Evolutionary conservation across 1,140 invertebrate species (phyloP).

Genomic region (Achatina immaculata): DNA sequence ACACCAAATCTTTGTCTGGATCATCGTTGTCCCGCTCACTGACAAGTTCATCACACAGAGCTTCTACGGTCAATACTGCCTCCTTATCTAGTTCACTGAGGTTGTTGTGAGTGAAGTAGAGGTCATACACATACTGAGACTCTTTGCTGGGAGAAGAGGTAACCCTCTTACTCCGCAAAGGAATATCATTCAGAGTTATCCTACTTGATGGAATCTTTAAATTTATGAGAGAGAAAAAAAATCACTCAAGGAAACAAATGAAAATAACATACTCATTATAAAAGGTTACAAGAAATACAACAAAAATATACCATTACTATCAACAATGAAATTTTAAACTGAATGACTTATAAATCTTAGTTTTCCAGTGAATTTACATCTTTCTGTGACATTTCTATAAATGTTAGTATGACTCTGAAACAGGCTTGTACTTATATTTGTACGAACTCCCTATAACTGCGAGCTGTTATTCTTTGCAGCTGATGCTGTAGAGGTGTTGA

Average conservation of each 20-base stretch:
- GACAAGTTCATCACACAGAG: constrained; percentile 49
- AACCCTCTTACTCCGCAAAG: constrained; percentile 53
- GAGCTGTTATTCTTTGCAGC: no score
- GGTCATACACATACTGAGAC: constrained; percentile 65
- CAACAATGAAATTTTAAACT: no score
- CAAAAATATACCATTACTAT: no score
- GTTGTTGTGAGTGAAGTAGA: constrained; percentile 65
- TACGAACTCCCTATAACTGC: no score
- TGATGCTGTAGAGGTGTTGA: no score
- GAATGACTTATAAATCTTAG: no score
- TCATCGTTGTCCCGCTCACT: constrained; percentile 39
- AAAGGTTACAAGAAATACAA: no score
- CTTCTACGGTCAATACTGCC: constrained; percentile 58
- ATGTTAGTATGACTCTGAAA: no score
- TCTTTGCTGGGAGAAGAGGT: constrained; percentile 1
- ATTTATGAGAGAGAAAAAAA: constrained; percentile 35
- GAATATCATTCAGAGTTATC: constrained; percentile 63
- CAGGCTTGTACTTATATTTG: no score
- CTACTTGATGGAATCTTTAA: constrained; percentile 39
- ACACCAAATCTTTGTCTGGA: constrained; percentile 53
- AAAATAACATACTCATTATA: not conserved
- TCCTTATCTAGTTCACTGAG: constrained; percentile 60
- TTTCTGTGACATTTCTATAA: no score
- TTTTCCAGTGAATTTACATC: no score
- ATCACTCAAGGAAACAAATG: not conserved